Evolutionary conservation across 2,888 invertebrate genomes (phyloP).

Genomic region (Xanthostigma xanthostigma): DNA sequence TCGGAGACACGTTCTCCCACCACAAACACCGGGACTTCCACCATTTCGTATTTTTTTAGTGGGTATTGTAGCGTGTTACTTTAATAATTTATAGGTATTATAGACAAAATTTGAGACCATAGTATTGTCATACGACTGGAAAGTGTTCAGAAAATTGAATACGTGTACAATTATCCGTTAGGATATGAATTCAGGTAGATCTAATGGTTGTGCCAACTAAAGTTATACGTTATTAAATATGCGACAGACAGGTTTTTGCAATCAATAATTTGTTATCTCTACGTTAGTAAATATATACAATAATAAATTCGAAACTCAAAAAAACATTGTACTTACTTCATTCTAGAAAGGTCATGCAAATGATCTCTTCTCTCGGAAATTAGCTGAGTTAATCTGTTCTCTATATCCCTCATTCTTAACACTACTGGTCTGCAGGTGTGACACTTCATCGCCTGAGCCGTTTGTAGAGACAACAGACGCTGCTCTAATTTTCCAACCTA

Average conservation of each 20-base stretch:
- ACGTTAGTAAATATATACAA: too few relatives aligned
- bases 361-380: conserved; percentile 47
- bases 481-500: conserved; percentile 58
- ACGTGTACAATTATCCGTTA: too few relatives aligned
- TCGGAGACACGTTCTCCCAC: too few relatives aligned
- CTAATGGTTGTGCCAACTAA: background rate
- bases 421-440: conserved; percentile 50
- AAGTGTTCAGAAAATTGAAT: too few relatives aligned
- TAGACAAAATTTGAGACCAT: too few relatives aligned
- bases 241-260: background rate
- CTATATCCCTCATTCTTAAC: conserved; percentile 45
- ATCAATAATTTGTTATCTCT: background rate
- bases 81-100: too few relatives aligned
- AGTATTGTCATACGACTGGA: too few relatives aligned
- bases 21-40: too few relatives aligned
- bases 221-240: too few relatives aligned
- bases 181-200: background rate
- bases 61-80: too few relatives aligned
- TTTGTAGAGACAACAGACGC: conserved; percentile 50
- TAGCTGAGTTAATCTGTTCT: conserved; percentile 42
- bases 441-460: conserved; percentile 51
- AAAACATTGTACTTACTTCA: conserved; percentile 48
- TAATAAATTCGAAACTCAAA: background rate
- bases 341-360: conserved; percentile 58
- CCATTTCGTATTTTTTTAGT: too few relatives aligned